A percentile compares a stretch with the other conserved stretches of the same genome.
phyloP scores from a whole-genome alignment of 1,140 invertebrate genomes.

The Rhyacophila brunnea region DNA sequence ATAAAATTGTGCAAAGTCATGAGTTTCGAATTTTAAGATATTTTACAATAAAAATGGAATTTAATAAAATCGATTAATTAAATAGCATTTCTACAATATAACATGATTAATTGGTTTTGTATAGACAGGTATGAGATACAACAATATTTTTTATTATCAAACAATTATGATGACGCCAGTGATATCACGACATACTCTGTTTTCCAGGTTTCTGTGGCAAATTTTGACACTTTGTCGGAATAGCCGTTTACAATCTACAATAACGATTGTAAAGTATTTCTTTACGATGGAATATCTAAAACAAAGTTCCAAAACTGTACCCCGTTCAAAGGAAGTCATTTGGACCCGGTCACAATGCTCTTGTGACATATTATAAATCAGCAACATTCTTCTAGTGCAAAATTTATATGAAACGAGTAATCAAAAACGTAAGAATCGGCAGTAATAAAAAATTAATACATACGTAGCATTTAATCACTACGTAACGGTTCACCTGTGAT shows the following conservation, averaged over 20 bases:
- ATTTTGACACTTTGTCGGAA: background rate
- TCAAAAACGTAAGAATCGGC: slow-evolving; percentile 3
- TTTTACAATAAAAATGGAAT: slow-evolving; percentile 32
- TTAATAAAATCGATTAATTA: slow-evolving; percentile 34
- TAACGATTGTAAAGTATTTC: background rate
- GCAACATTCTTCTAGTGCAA: slow-evolving; percentile 32
- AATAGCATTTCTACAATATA: slow-evolving; percentile 29
- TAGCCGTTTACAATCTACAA: too few species aligned
- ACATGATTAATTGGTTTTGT: slow-evolving; percentile 30
- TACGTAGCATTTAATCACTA: slow-evolving; percentile 18
- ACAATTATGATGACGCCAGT: slow-evolving; percentile 12
- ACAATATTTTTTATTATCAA: slow-evolving; percentile 21
- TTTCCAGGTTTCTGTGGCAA: slow-evolving; percentile 16
- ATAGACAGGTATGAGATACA: slow-evolving; percentile 27
- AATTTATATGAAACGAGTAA: slow-evolving; percentile 12
- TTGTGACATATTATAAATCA: slow-evolving; percentile 24
- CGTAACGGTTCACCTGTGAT: slow-evolving; percentile 17
- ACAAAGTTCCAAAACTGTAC: background rate
- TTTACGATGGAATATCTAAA: too few species aligned
- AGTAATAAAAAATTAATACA: slow-evolving; percentile 12
- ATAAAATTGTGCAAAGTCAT: slow-evolving; percentile 34
- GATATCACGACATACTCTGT: slow-evolving; percentile 27
- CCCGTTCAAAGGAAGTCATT: slow-evolving; percentile 20
- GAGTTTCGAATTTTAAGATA: slow-evolving; percentile 34
- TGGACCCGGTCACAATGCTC: slow-evolving; percentile 29